Conservation (phyloP, 2,113 vertebrate species). For the Aptenodytes forsteri region DNA sequence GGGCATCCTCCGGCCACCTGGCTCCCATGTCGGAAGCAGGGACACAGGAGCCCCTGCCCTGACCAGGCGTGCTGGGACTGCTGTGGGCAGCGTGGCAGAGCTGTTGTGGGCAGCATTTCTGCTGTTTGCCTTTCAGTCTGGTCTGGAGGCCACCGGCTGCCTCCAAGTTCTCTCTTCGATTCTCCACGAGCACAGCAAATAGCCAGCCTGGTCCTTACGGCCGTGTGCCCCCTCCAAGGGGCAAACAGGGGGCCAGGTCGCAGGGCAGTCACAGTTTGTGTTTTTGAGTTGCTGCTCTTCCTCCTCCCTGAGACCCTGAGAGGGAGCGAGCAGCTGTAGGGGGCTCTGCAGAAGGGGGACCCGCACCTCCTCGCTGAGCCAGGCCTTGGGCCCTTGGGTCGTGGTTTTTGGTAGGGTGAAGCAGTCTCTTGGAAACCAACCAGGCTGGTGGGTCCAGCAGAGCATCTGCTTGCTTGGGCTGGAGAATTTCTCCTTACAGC, state of each 20-base stretch:
- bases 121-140: background rate
- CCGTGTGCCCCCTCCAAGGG: fast-evolving
- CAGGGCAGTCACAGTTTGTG: background rate
- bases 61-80: background rate
- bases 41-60: fast-evolving
- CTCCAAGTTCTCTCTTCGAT: background rate
- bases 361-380: fast-evolving
- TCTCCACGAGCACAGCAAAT: background rate
- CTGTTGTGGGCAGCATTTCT: background rate
- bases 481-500: background rate
- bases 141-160: background rate
- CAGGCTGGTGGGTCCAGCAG: background rate
- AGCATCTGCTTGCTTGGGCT: background rate
- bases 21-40: fast-evolving
- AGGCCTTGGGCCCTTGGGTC: background rate
- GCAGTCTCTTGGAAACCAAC: background rate
- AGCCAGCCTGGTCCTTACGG: background rate
- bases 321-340: background rate
- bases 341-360: background rate
- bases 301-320: background rate
- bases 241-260: background rate
- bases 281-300: background rate
- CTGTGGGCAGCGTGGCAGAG: background rate
- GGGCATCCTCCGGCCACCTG: fast-evolving
- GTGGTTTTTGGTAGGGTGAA: background rate